Evolutionary conservation across 2,888 invertebrate genomes (phyloP), one percentile per base, ranked within the genome.

Genomic region (Philereme transversata): DNA sequence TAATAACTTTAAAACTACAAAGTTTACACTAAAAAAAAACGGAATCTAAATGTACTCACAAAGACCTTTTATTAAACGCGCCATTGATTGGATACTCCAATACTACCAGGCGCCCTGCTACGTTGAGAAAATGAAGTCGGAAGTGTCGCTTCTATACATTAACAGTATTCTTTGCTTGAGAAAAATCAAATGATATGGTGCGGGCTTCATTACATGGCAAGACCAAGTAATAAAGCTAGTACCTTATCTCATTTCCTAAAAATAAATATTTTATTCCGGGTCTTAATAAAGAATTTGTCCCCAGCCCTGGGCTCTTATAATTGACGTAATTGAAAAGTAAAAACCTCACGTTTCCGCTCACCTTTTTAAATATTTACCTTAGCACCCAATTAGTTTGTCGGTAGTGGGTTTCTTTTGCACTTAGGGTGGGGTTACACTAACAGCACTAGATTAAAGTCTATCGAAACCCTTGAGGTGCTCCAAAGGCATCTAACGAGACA

Each of bases 361-460:
- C 86, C 86, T 87, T 87, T 88, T 87, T 84, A 90, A 90, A 89
- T 89, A 87, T 89, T 90, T 88, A 88, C 82, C 81, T 86, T 84
- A 80, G 82, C 85, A 87, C 88, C 89, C 89, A 89, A 90, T 90
- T 90, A 90, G 87, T 83, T 76, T 77, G 81, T 76, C 75, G 79
- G 77, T 74, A 75, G 78, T 78, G 78, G 71, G 80, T 78, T 86
- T 81, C 73, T 78, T 80, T 82, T 81, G 71, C 71, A 67, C 71
- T 71, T 76, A 71, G 66, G 74, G 72, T 57, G 7, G 36, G 54
- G 34, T 66, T 9, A 63, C 71, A 68, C 59, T 48, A 7, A 9
- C 4, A 9, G 3, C n/a, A n/a, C 9, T 44, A 44, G 41, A 58
- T 62, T 60, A 55, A 35, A 73, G 65, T 60, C 10, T 47, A 57